These are phyloP conservation scores for Ramphastos sulfuratus DNA, from an alignment of 2,113 vertebrate species.

Conservation along the genomic window DNA sequence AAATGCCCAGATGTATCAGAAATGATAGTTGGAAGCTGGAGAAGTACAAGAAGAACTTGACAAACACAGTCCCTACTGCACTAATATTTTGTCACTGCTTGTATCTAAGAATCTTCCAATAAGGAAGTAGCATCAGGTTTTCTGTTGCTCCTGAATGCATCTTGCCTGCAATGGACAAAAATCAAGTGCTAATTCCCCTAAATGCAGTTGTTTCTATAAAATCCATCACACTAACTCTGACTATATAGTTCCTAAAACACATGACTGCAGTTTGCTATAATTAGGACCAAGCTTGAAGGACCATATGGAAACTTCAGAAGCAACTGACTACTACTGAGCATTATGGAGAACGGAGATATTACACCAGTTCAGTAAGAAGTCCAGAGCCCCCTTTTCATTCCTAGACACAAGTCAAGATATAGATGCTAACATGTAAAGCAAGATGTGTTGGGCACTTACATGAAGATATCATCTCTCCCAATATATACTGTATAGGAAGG, in stretches of 20 bases:
- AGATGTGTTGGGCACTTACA: background rate
- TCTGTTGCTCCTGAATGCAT: background rate
- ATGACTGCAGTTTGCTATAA: background rate
- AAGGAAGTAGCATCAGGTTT: background rate
- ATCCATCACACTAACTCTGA: background rate
- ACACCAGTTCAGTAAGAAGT: background rate
- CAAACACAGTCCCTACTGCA: background rate
- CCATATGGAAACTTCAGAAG: background rate
- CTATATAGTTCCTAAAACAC: background rate
- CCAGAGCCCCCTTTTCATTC: background rate
- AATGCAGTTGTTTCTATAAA: background rate
- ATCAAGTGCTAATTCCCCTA: background rate
- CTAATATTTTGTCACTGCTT: background rate
- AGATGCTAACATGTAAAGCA: background rate
- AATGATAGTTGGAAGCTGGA: background rate
- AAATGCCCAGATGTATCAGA: background rate
- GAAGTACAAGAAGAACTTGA: background rate
- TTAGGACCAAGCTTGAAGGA: background rate
- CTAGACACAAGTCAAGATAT: background rate
- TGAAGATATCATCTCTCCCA: background rate
- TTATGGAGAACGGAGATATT: background rate
- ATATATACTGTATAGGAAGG: background rate
- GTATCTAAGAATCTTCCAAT: background rate
- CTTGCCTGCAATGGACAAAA: background rate
- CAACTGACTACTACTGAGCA: background rate